These are phyloP conservation scores for Balanococcus diminutus DNA, from an alignment of 2,888 invertebrate species.

Conservation along the genomic window DNA sequence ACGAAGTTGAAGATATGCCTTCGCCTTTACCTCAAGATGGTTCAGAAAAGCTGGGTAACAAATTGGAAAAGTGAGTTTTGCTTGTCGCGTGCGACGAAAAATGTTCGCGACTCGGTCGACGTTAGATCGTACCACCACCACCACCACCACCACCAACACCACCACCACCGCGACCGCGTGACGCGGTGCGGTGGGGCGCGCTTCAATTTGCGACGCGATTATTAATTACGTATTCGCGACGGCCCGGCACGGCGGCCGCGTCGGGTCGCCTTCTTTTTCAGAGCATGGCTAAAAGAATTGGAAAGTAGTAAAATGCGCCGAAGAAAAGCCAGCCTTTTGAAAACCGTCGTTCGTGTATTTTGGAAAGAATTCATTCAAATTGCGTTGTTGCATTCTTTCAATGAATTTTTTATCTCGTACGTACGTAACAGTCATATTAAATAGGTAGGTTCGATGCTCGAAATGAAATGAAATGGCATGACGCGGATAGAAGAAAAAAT, in stretches of 20 bases:
- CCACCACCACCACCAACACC: too few relatives aligned
- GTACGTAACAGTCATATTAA: slow-evolving; percentile 17
- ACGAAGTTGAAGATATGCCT: slow-evolving; percentile 42
- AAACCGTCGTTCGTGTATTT: slow-evolving; percentile 32
- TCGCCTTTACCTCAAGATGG: slow-evolving; percentile 20
- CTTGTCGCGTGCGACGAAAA: background rate
- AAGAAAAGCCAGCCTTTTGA: slow-evolving; percentile 47
- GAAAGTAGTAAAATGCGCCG: background rate
- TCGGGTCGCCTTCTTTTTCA: slow-evolving; percentile 3
- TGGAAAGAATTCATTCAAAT: slow-evolving; percentile 46
- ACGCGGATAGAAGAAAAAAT: background rate
- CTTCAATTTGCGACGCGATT: background rate
- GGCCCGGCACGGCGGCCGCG: background rate
- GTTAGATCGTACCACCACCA: too few relatives aligned
- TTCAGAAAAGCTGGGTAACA: slow-evolving; percentile 37
- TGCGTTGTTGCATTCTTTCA: slow-evolving; percentile 35
- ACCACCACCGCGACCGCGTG: too few relatives aligned
- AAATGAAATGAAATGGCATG: background rate
- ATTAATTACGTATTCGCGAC: background rate
- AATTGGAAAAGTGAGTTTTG: slow-evolving; percentile 51
- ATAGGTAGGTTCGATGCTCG: background rate
- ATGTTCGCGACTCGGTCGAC: too few relatives aligned
- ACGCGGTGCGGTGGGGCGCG: too few relatives aligned
- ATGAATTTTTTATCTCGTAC: slow-evolving; percentile 51
- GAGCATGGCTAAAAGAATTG: slow-evolving; percentile 42